These are phyloP conservation scores for Cynopterus brachyotis DNA, from an alignment of 2,113 vertebrate species.

Conservation along the genomic window DNA sequence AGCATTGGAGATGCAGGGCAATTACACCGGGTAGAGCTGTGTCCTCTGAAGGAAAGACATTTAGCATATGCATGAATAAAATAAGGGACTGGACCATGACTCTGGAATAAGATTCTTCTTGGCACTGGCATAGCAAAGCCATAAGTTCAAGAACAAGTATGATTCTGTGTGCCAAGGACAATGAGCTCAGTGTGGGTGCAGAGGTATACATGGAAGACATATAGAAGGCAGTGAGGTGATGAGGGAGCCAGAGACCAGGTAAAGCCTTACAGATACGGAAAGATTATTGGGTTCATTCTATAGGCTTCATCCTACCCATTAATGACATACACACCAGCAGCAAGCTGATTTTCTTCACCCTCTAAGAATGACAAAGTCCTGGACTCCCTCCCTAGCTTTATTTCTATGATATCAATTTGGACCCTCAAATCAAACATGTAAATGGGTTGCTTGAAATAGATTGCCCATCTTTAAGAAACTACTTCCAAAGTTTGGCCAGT, in stretches of 20 bases:
- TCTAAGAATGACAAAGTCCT: constrained; percentile 91
- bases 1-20: not conserved
- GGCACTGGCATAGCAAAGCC: not conserved
- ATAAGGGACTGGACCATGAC: not conserved
- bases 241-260: not conserved
- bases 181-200: not conserved
- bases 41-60: not conserved
- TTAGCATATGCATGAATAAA: not conserved
- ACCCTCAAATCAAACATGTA: constrained; percentile 91
- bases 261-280: not conserved
- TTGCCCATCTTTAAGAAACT: no score
- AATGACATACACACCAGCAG: no score
- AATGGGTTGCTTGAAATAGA: constrained; percentile 92
- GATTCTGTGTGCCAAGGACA: not conserved
- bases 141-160: not conserved
- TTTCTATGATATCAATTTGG: constrained; percentile 98
- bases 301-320: no score
- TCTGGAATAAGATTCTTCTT: not conserved
- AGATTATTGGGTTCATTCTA: not conserved
- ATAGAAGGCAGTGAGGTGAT: not conserved
- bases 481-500: no score
- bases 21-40: not conserved
- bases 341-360: no score
- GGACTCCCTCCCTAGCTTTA: constrained; percentile 97
- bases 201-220: not conserved